These are phyloP conservation scores for Ornithoptera alexandrae DNA, from an alignment of 2,888 invertebrate genomes.

Conservation along the genomic window DNA sequence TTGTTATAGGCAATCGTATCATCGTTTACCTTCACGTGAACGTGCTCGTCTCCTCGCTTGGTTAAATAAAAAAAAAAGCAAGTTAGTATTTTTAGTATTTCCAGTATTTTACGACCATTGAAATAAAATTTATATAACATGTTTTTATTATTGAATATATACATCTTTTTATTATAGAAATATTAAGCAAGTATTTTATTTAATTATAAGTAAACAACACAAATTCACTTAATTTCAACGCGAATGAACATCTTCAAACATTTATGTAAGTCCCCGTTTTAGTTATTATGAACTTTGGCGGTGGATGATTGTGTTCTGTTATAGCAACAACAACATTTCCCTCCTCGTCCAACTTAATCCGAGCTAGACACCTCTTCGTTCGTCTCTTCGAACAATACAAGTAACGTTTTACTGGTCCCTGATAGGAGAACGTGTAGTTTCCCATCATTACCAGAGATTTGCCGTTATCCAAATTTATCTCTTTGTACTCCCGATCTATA, in stretches of 20 bases:
- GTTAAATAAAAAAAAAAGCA: too few relatives aligned
- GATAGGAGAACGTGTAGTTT: slow-evolving; percentile 39
- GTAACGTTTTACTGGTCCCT: slow-evolving; percentile 33
- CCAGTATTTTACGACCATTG: too few relatives aligned
- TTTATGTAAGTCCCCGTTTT: slow-evolving; percentile 14
- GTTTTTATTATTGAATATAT: too few relatives aligned
- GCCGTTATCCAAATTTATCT: slow-evolving; percentile 18
- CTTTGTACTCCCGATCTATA: slow-evolving; percentile 17
- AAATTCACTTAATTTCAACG: too few relatives aligned
- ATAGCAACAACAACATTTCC: slow-evolving; percentile 29
- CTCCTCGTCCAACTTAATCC: slow-evolving; percentile 31
- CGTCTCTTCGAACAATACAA: slow-evolving; percentile 33
- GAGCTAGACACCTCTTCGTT: slow-evolving; percentile 33
- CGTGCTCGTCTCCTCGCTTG: too few relatives aligned
- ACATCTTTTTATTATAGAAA: too few relatives aligned
- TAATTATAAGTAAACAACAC: too few relatives aligned
- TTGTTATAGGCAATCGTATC: too few relatives aligned
- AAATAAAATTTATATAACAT: too few relatives aligned
- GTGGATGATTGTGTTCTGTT: slow-evolving; percentile 43
- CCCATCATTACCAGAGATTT: slow-evolving; percentile 32
- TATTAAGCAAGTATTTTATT: too few relatives aligned
- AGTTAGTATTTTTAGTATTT: too few relatives aligned
- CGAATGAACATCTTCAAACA: neutral
- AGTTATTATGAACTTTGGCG: slow-evolving; percentile 33
- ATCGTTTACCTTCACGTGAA: too few relatives aligned